Conservation (phyloP, 2,113 vertebrate genomes). For the Cyprinodon tularosa region DNA sequence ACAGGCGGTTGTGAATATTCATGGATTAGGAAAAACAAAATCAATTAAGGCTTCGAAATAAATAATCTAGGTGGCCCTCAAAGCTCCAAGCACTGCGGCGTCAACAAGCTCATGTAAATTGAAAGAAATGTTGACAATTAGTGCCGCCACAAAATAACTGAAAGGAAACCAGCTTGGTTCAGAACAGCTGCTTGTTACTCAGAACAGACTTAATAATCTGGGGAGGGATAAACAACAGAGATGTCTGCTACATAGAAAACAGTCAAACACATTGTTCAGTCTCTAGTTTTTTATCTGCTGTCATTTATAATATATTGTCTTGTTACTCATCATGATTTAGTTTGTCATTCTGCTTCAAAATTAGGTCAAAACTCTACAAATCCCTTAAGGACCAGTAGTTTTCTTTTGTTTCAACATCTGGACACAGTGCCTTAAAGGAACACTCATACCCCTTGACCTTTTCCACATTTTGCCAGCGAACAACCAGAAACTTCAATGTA, state of each 20-base stretch:
- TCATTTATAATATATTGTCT: background rate
- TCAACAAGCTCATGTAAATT: constrained; percentile 1
- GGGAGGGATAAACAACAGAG: background rate
- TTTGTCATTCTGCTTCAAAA: background rate
- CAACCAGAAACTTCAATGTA: too few relatives aligned
- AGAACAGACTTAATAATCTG: background rate
- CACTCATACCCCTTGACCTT: too few relatives aligned
- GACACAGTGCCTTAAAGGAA: too few relatives aligned
- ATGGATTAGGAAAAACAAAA: constrained; percentile 16
- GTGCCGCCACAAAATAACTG: background rate
- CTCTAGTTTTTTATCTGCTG: background rate
- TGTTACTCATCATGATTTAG: background rate
- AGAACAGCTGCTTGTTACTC: background rate
- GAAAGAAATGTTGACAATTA: background rate
- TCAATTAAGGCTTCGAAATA: constrained; percentile 25
- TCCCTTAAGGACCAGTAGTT: background rate
- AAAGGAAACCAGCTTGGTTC: background rate
- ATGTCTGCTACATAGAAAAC: background rate
- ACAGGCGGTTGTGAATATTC: constrained; percentile 7
- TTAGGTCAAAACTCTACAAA: background rate
- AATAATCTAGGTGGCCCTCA: constrained; percentile 22
- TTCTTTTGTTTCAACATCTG: too few relatives aligned
- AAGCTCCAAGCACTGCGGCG: constrained; percentile 17
- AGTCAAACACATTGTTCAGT: background rate
- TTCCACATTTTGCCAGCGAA: too few relatives aligned